A percentile compares a stretch with the other conserved stretches of the same genome.
Conservation (phyloP, 2,113 vertebrate species). For the Myotis davidii region DNA sequence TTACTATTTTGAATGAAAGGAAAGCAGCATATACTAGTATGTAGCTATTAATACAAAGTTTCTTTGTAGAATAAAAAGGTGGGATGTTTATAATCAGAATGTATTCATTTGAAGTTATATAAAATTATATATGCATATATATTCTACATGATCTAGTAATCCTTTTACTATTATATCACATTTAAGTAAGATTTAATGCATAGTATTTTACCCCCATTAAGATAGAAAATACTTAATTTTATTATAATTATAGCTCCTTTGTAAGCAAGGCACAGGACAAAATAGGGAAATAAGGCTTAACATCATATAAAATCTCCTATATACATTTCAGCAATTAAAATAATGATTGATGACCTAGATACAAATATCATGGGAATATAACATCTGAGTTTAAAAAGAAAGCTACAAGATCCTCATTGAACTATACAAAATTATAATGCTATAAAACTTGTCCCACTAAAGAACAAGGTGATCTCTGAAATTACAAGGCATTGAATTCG, state of each 20-base stretch:
- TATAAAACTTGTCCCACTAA: constrained; percentile 23
- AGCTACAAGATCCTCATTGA: neutral
- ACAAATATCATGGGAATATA: neutral
- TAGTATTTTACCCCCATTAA: constrained; percentile 5
- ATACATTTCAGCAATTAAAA: constrained; percentile 51
- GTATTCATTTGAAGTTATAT: constrained; percentile 29
- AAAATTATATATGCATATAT: neutral
- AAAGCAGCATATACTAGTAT: neutral
- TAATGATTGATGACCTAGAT: neutral
- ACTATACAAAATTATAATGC: constrained; percentile 34
- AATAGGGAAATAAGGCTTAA: constrained; percentile 18
- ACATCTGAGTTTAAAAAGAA: neutral
- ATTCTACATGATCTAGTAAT: neutral
- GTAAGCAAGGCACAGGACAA: neutral
- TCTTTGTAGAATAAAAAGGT: neutral
- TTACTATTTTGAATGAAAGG: constrained; percentile 16
- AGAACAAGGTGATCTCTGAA: constrained; percentile 61
- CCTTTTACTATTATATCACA: neutral
- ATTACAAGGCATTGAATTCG: constrained; percentile 56
- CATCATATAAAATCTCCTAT: neutral
- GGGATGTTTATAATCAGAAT: constrained; percentile 16
- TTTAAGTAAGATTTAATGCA: constrained; percentile 40
- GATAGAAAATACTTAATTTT: constrained; percentile 52
- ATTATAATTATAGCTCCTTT: neutral
- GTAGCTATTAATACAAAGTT: neutral